These are phyloP conservation scores for Epinotia nisella DNA, from an alignment of 2,888 invertebrate genomes.

Conservation along the genomic window DNA sequence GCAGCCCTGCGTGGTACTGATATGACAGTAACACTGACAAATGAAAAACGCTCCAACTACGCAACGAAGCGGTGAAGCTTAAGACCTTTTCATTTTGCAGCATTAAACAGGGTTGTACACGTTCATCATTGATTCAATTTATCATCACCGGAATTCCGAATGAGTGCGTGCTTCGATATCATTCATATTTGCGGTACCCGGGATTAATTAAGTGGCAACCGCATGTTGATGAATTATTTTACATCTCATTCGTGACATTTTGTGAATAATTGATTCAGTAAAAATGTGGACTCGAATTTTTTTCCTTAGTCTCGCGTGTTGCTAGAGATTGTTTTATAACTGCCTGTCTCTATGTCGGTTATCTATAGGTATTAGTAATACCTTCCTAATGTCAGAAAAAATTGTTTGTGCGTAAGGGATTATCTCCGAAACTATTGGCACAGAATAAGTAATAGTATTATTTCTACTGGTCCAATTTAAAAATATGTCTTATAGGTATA, in stretches of 20 bases:
- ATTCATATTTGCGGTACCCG: conserved; percentile 5
- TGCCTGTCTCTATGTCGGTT: no score
- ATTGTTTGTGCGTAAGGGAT: no score
- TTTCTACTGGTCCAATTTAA: no score
- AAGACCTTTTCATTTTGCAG: background rate
- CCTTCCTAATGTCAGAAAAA: no score
- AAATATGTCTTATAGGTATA: no score
- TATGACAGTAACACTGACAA: background rate
- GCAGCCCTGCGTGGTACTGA: background rate
- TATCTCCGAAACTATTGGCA: no score
- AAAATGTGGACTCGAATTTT: background rate
- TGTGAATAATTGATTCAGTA: background rate
- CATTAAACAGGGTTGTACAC: background rate
- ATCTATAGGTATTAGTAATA: no score
- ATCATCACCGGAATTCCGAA: conserved; percentile 11
- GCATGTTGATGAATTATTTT: background rate
- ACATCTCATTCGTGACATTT: background rate
- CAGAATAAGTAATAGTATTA: no score
- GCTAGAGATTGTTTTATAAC: no score
- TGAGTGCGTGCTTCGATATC: conserved; percentile 17
- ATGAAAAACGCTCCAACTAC: background rate
- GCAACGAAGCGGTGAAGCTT: background rate
- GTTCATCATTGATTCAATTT: background rate
- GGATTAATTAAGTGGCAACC: conserved; percentile 2
- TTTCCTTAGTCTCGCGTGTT: background rate